Evolutionary conservation across 2,113 vertebrate genomes (phyloP), one percentile per base, ranked within the genome.

Genomic region (Lucifuga dentata): DNA sequence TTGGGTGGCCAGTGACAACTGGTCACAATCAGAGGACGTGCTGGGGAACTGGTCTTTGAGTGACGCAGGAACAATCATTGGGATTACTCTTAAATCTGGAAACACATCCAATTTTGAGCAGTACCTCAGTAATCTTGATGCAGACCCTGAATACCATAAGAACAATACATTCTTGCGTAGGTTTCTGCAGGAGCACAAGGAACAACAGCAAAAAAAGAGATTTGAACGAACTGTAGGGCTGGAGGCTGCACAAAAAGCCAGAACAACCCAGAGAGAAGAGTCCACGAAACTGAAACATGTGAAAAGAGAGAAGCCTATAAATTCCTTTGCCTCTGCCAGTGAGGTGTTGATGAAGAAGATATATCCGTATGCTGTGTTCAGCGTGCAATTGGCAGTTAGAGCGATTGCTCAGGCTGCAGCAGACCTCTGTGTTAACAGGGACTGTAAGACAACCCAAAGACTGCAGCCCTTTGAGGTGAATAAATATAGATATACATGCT

Each of bases 1-100:
- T 38, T 96, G 94, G 94, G 92, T 96, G 83, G 94, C 93, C 24
- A 93, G 93, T 52, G 94, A 95, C 60, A 93, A 87, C 19, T 96
- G 94, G 94, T 93, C 94, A 0, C 83, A 89, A 1, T 89, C 93
- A 43, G 65, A 77, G 15, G 79, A 90, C 56, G 88, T 94, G 23
- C 88, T 92, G 32, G 81, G 86, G 17, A 86, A 89, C 41, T 83
- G 86, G 45, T 71, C 83, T 13, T 78, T 95, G 51, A 80, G 71
- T 32, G 85, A 83, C 12, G 68, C 94, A 44, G 94, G 93, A 23
- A 91, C 86, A 32, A 64, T 96, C 19, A 73, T 95, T 38, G 94
- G 94, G 36, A 93, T 94, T 85, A 90, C 92, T 45, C 92, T 94
- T 73, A 92, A 89, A 86, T 93, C 88, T 16, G 90, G 91, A 68